Percentiles rank a stretch among this genome's conserved stretches.
Conservation (phyloP, 2,888 invertebrate genomes). For the Eilema sororculum region DNA sequence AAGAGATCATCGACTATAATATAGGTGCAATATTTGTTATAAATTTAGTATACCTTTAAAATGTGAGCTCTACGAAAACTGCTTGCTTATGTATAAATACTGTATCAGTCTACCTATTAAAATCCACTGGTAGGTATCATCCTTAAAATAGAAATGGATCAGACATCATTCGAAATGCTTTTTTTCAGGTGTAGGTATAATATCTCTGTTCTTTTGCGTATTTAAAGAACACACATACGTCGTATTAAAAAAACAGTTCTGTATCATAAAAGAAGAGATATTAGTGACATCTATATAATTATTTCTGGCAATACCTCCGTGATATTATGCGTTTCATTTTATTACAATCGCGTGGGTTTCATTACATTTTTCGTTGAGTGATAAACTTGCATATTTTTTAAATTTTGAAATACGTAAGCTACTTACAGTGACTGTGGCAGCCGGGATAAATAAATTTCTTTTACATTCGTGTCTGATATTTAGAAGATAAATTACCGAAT, state of each 20-base stretch:
- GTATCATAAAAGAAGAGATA: not conserved
- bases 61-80: not conserved
- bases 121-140: not conserved
- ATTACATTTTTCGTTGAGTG: constrained; percentile 8
- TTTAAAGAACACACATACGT: not conserved
- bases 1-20: too few species aligned
- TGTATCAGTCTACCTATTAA: not conserved
- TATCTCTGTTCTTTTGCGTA: not conserved
- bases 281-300: constrained; percentile 4
- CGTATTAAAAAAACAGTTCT: not conserved
- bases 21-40: too few species aligned
- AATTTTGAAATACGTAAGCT: not conserved
- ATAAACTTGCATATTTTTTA: not conserved
- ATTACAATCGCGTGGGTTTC: constrained; percentile 5
- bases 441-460: not conserved
- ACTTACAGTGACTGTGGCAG: not conserved
- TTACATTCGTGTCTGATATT: not conserved
- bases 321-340: constrained; percentile 5
- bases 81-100: not conserved
- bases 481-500: not conserved
- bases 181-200: too few species aligned
- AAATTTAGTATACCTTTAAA: too few species aligned
- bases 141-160: too few species aligned
- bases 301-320: not conserved
- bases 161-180: too few species aligned